Evolutionary conservation across 2,888 invertebrate genomes (phyloP).

Genomic region (Dyspetes luteomarginatus): DNA sequence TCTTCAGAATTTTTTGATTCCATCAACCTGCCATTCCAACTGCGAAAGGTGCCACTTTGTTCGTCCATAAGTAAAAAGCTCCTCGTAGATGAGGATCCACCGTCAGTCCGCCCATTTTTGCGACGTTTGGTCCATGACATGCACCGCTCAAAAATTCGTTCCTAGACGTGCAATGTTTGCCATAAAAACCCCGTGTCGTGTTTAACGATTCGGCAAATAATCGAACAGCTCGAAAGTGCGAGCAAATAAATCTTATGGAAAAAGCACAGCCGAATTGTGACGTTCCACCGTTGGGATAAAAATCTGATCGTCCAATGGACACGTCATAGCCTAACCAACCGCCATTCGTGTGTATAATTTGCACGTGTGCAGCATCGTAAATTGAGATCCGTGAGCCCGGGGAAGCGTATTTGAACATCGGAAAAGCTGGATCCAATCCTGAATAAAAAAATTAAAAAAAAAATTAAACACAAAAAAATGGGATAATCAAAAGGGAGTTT

Average conservation of each 20-base stretch:
- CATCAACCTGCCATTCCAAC: not conserved
- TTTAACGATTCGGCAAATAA: constrained; percentile 22
- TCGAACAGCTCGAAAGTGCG: constrained; percentile 19
- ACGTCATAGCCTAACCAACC: constrained; percentile 47
- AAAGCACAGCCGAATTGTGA: not conserved
- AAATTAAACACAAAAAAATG: not conserved
- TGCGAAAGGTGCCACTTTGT: not conserved
- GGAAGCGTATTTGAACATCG: constrained; percentile 58
- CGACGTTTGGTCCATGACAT: not conserved
- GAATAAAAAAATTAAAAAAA: constrained; percentile 3
- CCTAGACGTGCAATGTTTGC: not conserved
- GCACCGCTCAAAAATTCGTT: not conserved
- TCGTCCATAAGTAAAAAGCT: constrained; percentile 8
- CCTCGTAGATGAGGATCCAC: not conserved
- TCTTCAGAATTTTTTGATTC: not conserved
- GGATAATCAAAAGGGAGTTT: not conserved
- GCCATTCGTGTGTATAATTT: constrained; percentile 81
- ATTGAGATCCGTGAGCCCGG: constrained; percentile 56
- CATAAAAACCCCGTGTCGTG: not conserved
- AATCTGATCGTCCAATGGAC: constrained; percentile 28
- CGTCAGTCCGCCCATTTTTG: not conserved
- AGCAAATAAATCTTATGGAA: constrained; percentile 10
- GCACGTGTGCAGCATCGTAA: constrained; percentile 79
- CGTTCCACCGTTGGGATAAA: constrained; percentile 29
- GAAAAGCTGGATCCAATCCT: constrained; percentile 72